A percentile compares a stretch with the other conserved stretches of the same genome.
Conservation (phyloP, 2,797 vertebrate genomes). For the Macropodus opercularis region DNA sequence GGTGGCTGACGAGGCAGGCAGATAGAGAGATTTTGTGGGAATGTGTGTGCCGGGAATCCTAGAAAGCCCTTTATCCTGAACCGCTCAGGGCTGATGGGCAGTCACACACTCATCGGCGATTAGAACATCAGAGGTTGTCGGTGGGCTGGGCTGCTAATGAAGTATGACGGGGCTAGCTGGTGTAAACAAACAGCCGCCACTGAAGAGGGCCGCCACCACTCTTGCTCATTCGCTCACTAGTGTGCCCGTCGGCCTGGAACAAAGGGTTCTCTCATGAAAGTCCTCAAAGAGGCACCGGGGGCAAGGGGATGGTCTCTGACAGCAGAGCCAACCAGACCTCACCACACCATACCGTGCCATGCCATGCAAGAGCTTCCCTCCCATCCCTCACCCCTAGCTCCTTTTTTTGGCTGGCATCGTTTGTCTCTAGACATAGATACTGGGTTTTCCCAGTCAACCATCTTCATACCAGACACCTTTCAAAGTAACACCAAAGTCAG, state of each 20-base stretch:
- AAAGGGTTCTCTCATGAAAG: constrained; percentile 80
- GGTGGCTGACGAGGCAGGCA: constrained; percentile 57
- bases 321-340: constrained; percentile 66
- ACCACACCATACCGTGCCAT: constrained; percentile 66
- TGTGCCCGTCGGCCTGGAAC: constrained; percentile 74
- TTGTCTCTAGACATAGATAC: constrained; percentile 17
- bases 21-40: constrained; percentile 46
- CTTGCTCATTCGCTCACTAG: constrained; percentile 74
- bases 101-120: constrained; percentile 70
- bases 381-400: constrained; percentile 16
- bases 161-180: constrained; percentile 78
- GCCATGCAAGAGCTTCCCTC: constrained; percentile 42
- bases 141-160: constrained; percentile 82
- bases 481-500: constrained; percentile 12
- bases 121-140: constrained; percentile 79
- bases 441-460: neutral
- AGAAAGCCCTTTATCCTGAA: constrained; percentile 64
- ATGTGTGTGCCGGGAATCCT: constrained; percentile 56
- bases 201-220: constrained; percentile 76
- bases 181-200: constrained; percentile 83
- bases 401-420: constrained; percentile 20
- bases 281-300: constrained; percentile 65
- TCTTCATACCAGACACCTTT: constrained; percentile 1
- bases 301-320: constrained; percentile 62
- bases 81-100: constrained; percentile 62